phyloP scores from a whole-genome alignment of 2,888 invertebrate genomes.

The Conomelus anceps region DNA sequence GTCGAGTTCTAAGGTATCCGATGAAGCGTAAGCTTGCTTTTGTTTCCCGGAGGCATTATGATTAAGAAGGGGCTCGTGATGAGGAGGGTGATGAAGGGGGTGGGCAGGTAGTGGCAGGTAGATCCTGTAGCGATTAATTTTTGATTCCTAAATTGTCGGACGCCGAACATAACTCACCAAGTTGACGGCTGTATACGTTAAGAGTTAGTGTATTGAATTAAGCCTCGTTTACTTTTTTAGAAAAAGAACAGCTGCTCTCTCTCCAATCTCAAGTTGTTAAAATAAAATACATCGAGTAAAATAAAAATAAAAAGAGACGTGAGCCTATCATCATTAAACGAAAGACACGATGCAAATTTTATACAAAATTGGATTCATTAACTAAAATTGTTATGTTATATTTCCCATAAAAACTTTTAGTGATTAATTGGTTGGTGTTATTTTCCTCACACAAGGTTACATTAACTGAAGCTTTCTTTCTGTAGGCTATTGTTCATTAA shows the following conservation, averaged over 20 bases:
- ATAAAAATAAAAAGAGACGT: neutral
- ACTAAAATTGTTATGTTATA: neutral
- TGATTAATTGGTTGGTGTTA: neutral
- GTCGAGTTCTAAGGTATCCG: neutral
- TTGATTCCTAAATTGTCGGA: neutral
- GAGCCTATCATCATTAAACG: neutral
- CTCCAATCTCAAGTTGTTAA: neutral
- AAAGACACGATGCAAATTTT: neutral
- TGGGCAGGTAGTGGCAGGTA: neutral
- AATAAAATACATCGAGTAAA: neutral
- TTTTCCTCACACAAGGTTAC: neutral
- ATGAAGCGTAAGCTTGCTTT: neutral
- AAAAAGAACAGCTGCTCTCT: neutral
- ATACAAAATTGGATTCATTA: neutral
- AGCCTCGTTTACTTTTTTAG: neutral
- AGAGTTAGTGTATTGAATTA: neutral
- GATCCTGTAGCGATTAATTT: neutral
- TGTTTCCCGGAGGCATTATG: neutral
- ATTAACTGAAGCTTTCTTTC: no score
- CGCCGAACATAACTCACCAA: neutral
- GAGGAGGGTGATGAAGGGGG: neutral
- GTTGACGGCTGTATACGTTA: neutral
- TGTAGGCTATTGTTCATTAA: no score
- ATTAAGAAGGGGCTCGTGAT: neutral
- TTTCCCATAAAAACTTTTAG: neutral